phyloP scores from a whole-genome alignment of 2,113 vertebrate species.

The Felis chaus region DNA sequence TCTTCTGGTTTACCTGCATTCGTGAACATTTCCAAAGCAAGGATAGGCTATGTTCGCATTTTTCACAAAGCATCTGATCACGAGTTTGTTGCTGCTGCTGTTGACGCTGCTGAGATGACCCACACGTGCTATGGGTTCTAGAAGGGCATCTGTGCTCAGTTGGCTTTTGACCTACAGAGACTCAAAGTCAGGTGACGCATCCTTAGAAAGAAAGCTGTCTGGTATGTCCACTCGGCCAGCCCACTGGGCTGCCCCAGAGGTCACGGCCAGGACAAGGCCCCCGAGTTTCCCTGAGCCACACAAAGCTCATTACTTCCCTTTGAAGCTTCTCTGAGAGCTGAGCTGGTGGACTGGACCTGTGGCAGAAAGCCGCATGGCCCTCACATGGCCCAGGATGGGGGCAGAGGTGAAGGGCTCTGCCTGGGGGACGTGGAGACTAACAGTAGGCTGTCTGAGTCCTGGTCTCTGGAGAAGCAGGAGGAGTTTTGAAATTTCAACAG shows the following conservation, averaged over 20 bases:
- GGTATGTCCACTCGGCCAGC: background rate
- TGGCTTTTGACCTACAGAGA: background rate
- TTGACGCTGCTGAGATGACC: background rate
- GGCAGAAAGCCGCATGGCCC: background rate
- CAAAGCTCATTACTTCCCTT: background rate
- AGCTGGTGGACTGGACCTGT: background rate
- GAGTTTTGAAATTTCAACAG: background rate
- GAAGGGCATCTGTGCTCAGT: background rate
- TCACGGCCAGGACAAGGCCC: too few species aligned
- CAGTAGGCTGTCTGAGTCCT: background rate
- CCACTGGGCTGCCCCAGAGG: too few species aligned
- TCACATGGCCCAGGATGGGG: background rate
- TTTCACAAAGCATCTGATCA: background rate
- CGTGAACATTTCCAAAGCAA: background rate
- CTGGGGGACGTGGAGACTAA: background rate
- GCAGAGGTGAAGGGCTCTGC: background rate
- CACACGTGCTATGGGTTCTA: background rate
- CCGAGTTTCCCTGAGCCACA: background rate
- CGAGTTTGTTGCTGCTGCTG: background rate
- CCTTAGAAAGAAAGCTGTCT: background rate
- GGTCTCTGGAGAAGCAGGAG: background rate
- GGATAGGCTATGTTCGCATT: background rate
- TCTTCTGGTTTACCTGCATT: background rate
- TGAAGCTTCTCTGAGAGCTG: background rate
- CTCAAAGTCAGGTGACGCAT: rapidly evolving